Base-by-base conservation (phyloP, 2,888 invertebrate genomes). In the Leucania comma region DNA sequence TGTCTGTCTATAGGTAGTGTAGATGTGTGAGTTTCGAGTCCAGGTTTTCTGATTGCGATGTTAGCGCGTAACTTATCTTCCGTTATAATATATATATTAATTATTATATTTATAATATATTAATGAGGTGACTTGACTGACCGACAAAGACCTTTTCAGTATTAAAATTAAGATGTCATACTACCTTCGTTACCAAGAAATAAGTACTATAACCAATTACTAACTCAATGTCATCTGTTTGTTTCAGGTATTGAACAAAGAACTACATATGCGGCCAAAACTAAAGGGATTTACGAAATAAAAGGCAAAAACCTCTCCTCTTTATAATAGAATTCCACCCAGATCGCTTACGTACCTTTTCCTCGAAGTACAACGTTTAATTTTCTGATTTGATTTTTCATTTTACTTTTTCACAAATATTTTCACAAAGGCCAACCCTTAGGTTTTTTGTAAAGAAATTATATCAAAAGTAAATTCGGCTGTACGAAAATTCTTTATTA, bases 211-310 rank as follows among this genome's bases (percentile, higher is more conserved):
- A 51, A 42, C 26, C 5, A 59, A 65, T 14, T 9, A 58, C 42
- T 76, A 74, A 84, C 71, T 68, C 64, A 74, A 74, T 56, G 32
- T 74, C 26, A 66, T 85, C 69, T 77, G 57, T 76, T 86, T 82
- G 80, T 81, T 80, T 73, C 77, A 84, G 84, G 81, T 86, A 85
- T 65, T 70, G 51, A 29, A 75, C 66, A 72, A 79, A 78, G 57
- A 67, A 73, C 77, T 78, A 69, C 76, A 65, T 56, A 74, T 46
- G 72, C 67, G 59, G 71, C 38, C 50, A 74, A 66, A 54, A 58
- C 64, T 70, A 73, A 71, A 66, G 12, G 26, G 58, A 65, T 72
- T 68, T 57, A 46, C 64, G 22, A 72, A 75, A 82, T 64, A 64
- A 77, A 73, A 70, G 32, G 50, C 35, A 70, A 51, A 66, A 57